Evolutionary conservation across 2,797 vertebrate species (phyloP), one percentile per base, ranked within the genome.

Genomic region (Cyclopterus lumpus): DNA sequence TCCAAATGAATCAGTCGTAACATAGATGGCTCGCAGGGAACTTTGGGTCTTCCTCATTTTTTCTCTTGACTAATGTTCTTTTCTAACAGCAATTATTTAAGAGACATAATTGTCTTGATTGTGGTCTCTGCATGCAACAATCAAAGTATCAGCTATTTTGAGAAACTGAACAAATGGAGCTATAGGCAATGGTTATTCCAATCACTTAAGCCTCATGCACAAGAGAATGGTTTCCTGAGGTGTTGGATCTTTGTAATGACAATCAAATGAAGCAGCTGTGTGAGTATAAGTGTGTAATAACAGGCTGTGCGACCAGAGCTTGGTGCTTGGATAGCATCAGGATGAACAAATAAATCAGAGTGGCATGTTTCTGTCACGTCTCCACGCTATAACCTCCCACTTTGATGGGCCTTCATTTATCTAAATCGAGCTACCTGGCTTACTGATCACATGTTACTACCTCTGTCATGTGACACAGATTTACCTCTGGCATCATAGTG

Each of bases 401-500:
- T 81, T 64, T 80, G 79, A 91, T 87, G 40, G 22, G 20, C 44
- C 63, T 38, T 85, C 87, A 90, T 87, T 77, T 70, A 85, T 80
- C 79, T 82, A 34, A 80, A 85, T 86, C 79, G 28, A 82, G 71
- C 76, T 71, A 64, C 12, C 54, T 32, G 51, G 61, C 59, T 63
- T 86, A 32, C 64, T 86, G 83, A 92, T 89, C 71, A 84, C 70
- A 64, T 40, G 73, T 82, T 75, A 85, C 82, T 74, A 84, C n/a
- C 18, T 2, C 32, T 34, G 6, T 59, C 59, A 55, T 40, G 34
- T 49, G 69, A 73, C 46, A 48, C 59, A 11, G 38, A 51, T 24
- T 65, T 65, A 60, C 36, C 42, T 46, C 32, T 58, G 26, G 58
- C 30, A 80, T 44, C 67, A 49, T 8, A 5, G 15, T 20, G 11